These are phyloP conservation scores for Xestia rhomboidea DNA, from an alignment of 2,888 invertebrate species.

Conservation along the genomic window DNA sequence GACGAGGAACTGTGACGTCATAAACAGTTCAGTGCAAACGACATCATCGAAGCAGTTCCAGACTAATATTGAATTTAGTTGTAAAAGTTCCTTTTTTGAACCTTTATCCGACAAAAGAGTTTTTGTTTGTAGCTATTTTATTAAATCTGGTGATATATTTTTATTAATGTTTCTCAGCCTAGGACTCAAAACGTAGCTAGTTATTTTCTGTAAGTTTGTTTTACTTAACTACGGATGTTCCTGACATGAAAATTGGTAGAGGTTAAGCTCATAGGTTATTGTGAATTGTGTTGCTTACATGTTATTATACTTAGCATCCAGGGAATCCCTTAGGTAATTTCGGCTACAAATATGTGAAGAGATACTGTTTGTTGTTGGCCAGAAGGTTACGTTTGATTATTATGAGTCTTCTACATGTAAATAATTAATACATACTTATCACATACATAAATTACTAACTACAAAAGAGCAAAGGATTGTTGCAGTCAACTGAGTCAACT, in stretches of 20 bases:
- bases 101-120: neutral
- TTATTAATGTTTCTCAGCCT: neutral
- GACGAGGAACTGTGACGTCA: slow-evolving; percentile 36
- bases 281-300: neutral
- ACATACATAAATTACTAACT: neutral
- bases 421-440: neutral
- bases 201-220: neutral
- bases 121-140: neutral
- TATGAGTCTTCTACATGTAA: neutral
- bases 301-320: neutral
- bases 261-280: slow-evolving; percentile 7
- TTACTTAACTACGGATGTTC: neutral
- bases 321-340: slow-evolving; percentile 2
- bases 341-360: slow-evolving; percentile 15
- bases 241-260: neutral
- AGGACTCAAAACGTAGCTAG: neutral
- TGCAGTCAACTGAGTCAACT: neutral
- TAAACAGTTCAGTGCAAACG: slow-evolving; percentile 51
- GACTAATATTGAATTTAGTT: slow-evolving; percentile 36
- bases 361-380: neutral
- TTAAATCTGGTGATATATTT: neutral
- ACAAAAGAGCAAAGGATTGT: neutral
- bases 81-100: slow-evolving; percentile 15
- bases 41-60: slow-evolving; percentile 30
- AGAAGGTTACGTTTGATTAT: neutral